Base-by-base conservation (phyloP, 2,113 vertebrate genomes). In the Tupaia tana region DNA sequence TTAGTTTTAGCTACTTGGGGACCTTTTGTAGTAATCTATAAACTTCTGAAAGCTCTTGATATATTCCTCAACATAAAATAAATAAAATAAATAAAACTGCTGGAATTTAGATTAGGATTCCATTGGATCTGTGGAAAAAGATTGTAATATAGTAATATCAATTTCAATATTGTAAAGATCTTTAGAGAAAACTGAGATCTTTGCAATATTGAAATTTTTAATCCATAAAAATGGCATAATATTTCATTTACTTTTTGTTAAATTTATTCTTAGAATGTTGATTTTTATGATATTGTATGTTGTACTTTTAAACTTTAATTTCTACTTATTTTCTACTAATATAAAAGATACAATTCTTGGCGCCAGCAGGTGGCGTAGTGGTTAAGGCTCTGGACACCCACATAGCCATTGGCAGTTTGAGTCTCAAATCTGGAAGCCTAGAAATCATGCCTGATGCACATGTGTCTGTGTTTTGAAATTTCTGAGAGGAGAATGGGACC, bases 11-110 rank as follows among this genome's bases (percentile, higher is more conserved):
- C 77, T 77, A 19, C 34, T 25, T 43, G 52, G 8, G 9, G 8
- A 2, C 9, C 29, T 79, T 87, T 22, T 56, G 2, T 1, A 70
- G 58, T n/a, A 71, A 18, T 90, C 58, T 12, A 43, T 11, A 66
- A 82, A 52, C 54, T 73, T 86, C 88, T 78, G 18, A 88, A 90
- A 96, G 2, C 20, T 59, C 63, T 78, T 63, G 4, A 58, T 82
- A 58, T 90, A 63, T 71, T 90, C 34, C 58, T 82, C 31, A 59
- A 64, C 83, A 52, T 83, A 77, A 71, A 90, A 58, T 75, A 92
- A 70, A 25, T 8, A 89, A 86, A 92, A 18, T 22, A 43, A 43
- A 43, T 43, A 43, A 43, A 43, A 9, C 19, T 63, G 22, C 29
- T 67, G 7, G 13, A 10, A 95, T 70, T 89, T 86, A 90, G 10